phyloP scores from a whole-genome alignment of 2,797 vertebrate species.

The Tinamus major region DNA sequence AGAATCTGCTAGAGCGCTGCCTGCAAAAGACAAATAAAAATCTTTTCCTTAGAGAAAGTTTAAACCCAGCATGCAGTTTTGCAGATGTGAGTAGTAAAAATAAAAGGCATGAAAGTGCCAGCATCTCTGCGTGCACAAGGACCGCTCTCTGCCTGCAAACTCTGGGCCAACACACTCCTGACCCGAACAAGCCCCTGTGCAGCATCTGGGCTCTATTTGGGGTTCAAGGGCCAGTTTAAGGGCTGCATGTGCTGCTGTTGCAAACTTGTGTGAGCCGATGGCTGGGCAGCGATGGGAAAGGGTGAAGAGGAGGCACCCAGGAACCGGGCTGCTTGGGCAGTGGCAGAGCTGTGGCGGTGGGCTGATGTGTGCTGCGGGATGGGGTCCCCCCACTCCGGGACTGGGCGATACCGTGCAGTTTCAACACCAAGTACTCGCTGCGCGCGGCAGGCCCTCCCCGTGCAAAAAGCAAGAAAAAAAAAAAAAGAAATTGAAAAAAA shows the following conservation, averaged over 20 bases:
- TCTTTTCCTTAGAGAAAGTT: not conserved
- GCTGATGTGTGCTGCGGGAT: no score
- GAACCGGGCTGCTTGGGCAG: not conserved
- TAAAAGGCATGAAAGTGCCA: not conserved
- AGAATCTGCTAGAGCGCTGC: not conserved
- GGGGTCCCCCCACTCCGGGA: not conserved
- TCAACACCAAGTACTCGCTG: no score
- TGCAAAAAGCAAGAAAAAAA: not conserved
- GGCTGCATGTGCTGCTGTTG: no score
- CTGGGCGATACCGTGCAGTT: no score
- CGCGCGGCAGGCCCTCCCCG: no score
- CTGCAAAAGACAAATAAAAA: not conserved
- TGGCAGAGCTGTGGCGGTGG: no score
- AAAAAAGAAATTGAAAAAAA: fast-evolving
- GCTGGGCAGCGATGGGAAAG: no score
- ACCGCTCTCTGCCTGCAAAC: not conserved
- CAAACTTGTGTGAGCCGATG: no score
- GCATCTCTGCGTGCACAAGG: not conserved
- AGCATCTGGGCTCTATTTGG: no score
- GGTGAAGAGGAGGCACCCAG: no score
- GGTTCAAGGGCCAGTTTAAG: no score
- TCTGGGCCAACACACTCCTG: not conserved
- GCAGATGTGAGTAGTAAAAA: not conserved
- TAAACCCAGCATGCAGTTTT: not conserved
- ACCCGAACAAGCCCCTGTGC: no score